Percentiles rank a stretch among this genome's conserved stretches.
These are phyloP conservation scores for Eufriesea mexicana DNA, from an alignment of 1,140 invertebrate genomes.

Conservation along the genomic window DNA sequence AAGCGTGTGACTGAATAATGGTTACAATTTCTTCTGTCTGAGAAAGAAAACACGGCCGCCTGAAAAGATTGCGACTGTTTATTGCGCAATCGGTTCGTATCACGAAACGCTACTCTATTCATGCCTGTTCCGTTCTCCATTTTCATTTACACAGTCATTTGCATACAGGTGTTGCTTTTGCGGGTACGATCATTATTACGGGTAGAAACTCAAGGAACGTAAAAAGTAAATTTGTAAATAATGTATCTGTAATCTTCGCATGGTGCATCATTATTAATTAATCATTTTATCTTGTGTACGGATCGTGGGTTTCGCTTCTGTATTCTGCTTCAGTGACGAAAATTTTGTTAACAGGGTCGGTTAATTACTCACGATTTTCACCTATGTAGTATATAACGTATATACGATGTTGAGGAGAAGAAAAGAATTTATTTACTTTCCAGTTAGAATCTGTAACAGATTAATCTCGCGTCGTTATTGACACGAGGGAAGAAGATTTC, in stretches of 20 bases:
- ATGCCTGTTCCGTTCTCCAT: background rate
- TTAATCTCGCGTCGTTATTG: no score
- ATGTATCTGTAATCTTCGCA: background rate
- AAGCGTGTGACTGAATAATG: constrained; percentile 10
- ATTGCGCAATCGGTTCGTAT: background rate
- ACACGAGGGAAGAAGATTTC: no score
- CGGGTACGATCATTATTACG: background rate
- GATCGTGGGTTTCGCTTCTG: background rate
- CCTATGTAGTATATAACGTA: no score
- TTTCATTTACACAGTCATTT: constrained; percentile 14
- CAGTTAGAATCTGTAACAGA: no score
- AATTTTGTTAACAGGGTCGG: background rate
- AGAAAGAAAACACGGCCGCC: background rate
- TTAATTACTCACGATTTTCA: background rate
- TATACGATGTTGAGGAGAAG: no score
- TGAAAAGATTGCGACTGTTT: background rate
- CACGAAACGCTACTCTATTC: constrained; percentile 11
- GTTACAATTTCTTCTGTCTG: constrained; percentile 12
- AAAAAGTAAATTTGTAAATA: background rate
- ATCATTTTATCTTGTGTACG: background rate
- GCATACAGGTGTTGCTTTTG: constrained; percentile 13
- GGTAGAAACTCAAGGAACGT: background rate
- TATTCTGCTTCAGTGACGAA: background rate
- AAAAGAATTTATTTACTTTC: no score
- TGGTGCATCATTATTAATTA: background rate